phyloP scores from a whole-genome alignment of 1,140 invertebrate genomes.

The Drosophila equinoxialis region DNA sequence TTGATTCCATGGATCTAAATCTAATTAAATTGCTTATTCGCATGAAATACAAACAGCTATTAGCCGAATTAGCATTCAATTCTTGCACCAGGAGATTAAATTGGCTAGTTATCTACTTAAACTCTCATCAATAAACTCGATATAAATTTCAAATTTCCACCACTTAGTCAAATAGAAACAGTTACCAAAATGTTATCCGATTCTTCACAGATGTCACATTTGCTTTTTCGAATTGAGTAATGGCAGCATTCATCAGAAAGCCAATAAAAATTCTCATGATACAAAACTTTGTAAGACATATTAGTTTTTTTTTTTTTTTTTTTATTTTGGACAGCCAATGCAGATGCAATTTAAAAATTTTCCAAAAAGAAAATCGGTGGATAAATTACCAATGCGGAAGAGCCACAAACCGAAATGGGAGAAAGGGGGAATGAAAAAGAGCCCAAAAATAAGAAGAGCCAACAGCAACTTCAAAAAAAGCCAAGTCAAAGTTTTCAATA shows the following conservation, averaged over 20 bases:
- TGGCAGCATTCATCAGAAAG: neutral
- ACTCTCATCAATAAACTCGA: too few relatives aligned
- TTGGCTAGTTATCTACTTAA: too few relatives aligned
- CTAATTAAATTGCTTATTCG: too few relatives aligned
- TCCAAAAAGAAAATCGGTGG: constrained; percentile 47
- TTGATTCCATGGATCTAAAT: too few relatives aligned
- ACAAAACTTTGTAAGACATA: constrained; percentile 16
- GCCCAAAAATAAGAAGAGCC: neutral
- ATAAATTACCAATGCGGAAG: constrained; percentile 61
- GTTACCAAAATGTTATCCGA: neutral
- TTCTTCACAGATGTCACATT: neutral
- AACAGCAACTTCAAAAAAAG: constrained; percentile 39
- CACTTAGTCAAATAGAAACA: too few relatives aligned
- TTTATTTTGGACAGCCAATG: constrained; percentile 49
- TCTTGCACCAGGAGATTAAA: too few relatives aligned
- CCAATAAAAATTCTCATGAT: neutral
- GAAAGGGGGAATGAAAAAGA: neutral
- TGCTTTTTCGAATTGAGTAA: neutral
- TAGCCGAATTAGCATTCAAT: too few relatives aligned
- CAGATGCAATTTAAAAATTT: constrained; percentile 60
- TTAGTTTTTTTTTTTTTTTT: constrained; percentile 34
- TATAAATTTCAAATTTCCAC: too few relatives aligned
- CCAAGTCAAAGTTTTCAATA: constrained; percentile 72
- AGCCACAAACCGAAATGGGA: constrained; percentile 12
- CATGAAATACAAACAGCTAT: too few relatives aligned